Percentiles rank a stretch among this genome's conserved stretches.
These are phyloP conservation scores for Myiothlypis chrysogaster DNA, from an alignment of 2,797 vertebrate genomes.

Conservation along the genomic window DNA sequence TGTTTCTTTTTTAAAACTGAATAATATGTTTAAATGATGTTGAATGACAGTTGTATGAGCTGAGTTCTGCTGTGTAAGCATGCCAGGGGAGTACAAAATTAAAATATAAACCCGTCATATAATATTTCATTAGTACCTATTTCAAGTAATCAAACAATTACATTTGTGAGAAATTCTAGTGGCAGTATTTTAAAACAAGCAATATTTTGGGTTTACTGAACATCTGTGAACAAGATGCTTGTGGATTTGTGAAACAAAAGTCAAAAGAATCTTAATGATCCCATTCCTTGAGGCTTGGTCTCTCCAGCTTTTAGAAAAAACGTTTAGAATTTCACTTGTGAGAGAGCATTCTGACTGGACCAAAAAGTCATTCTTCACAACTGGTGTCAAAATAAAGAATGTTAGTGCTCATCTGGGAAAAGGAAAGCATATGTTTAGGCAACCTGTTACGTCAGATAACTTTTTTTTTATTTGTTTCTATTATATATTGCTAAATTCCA, in stretches of 20 bases:
- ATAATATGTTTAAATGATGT: neutral
- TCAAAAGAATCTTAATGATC: neutral
- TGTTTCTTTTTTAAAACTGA: neutral
- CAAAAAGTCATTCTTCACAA: neutral
- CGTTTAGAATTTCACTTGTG: neutral
- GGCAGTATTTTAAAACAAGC: neutral
- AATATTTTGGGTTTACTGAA: neutral
- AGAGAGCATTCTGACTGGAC: neutral
- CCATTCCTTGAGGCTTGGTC: neutral
- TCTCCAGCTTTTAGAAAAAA: neutral
- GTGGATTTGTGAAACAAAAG: neutral
- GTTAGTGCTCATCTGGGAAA: neutral
- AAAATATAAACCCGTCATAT: neutral
- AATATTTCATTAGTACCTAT: neutral
- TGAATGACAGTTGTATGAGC: neutral
- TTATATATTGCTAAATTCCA: neutral
- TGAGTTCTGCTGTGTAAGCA: neutral
- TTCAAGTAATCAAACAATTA: neutral
- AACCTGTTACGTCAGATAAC: neutral
- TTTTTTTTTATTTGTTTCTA: neutral
- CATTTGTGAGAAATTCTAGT: neutral
- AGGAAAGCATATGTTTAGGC: neutral
- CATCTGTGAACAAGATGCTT: neutral
- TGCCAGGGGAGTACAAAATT: neutral
- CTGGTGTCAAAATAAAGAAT: neutral